Evolutionary conservation across 2,888 invertebrate species (phyloP), one percentile per base, ranked within the genome.

Genomic region (Phaonia tiefii): DNA sequence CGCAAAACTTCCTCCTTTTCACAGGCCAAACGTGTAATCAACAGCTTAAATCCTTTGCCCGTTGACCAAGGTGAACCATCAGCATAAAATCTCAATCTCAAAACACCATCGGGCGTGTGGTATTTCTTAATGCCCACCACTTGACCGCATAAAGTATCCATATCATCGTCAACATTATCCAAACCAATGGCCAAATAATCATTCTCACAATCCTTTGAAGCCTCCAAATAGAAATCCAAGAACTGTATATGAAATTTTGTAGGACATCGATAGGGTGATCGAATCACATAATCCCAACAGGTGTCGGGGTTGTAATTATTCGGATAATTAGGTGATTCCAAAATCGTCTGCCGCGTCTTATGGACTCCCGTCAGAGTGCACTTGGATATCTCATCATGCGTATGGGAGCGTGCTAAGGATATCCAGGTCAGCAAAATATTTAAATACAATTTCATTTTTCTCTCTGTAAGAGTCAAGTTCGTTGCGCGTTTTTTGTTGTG

Each of bases 321-420:
- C 0, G 93, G 93, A 86, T 93, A 93, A 84, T 91, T 91, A 3
- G 92, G 92, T n/a, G 92, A 92, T 75, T 89, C 88, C 1, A 93
- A 86, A 0, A 91, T 84, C 65, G 92, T 92, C 84, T 92, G 92
- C 31, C 91, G 90, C 37, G 91, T 90, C 4, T 90, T 90, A 82
- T 90, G 92, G 15, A 91, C 89, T 56, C 92, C 92, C n/a, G 85
- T 85, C 1, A 89, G 79, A 2, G 85, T 85, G n/a, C 89, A 89
- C 60, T 87, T 87, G 0, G 87, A 72, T 54, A 89, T 78, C 75
- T 89, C 89, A 73, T 89, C 89, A 51, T 89, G 89, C 0, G 88
- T 86, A 0, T 85, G 85, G 0, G 82, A 54, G 15, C 58, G 13
- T 15, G 42, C 63, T 31, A 69, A 69, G 63, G 72, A 69, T 69